Percentiles rank a stretch among this genome's conserved stretches.
phyloP scores from a whole-genome alignment of 2,797 vertebrate genomes.

The Otolemur crassicaudatus region DNA sequence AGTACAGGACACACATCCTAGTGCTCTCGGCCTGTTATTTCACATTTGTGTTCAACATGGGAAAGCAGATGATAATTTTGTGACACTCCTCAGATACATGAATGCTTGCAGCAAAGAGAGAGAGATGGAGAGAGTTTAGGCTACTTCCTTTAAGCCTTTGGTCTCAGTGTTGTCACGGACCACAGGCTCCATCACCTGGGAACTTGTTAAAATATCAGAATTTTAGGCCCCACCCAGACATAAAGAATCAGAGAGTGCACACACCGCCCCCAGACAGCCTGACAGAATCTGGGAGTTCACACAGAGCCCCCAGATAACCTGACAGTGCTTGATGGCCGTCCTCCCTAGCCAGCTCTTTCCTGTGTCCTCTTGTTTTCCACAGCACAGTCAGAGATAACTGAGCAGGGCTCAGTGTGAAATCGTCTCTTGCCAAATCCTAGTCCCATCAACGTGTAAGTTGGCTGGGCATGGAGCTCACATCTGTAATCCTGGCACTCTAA shows the following conservation, averaged over 20 bases:
- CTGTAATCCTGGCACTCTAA: too few relatives aligned
- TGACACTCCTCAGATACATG: background rate
- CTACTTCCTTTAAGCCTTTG: background rate
- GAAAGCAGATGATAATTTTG: background rate
- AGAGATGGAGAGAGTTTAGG: background rate
- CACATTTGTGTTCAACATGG: background rate
- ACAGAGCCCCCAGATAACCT: background rate
- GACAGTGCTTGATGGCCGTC: accelerated
- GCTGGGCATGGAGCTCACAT: too few relatives aligned
- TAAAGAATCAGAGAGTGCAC: background rate
- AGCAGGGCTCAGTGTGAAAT: background rate
- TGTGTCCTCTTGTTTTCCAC: background rate
- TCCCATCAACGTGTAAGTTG: background rate
- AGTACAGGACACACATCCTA: background rate
- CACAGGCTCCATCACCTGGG: background rate
- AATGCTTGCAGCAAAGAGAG: accelerated
- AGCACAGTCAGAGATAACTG: background rate
- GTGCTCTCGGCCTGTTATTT: background rate
- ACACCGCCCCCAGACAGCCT: too few relatives aligned
- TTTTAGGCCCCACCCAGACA: background rate
- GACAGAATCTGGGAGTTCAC: background rate
- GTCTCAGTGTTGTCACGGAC: background rate
- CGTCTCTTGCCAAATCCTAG: background rate
- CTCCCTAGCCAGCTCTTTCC: accelerated
- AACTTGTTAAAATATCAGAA: conserved; percentile 51